phyloP scores from a whole-genome alignment of 2,888 invertebrate genomes.

The Achlya flavicornis region DNA sequence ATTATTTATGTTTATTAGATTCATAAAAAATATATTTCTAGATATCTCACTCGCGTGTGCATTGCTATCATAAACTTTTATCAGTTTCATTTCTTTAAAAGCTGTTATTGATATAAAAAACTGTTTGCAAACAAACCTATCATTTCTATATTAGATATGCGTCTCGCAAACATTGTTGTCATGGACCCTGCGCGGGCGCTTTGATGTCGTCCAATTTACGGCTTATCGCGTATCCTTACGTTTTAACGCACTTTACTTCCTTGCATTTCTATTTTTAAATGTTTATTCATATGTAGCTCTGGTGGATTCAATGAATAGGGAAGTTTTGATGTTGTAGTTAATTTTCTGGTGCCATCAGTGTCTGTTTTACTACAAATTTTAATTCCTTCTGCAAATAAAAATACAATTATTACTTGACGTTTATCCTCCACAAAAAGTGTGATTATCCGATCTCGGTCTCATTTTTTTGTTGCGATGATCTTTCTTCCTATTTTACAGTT shows the following conservation, averaged over 20 bases:
- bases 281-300: conserved; percentile 15
- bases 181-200: conserved; percentile 32
- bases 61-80: background rate
- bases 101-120: background rate
- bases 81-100: background rate
- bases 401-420: background rate
- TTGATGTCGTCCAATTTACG: conserved; percentile 58
- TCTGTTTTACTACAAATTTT: background rate
- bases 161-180: conserved; percentile 19
- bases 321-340: background rate
- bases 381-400: background rate
- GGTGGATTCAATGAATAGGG: background rate
- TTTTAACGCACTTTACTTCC: conserved; percentile 42
- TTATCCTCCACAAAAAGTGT: background rate
- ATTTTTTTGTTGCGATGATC: background rate
- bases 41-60: background rate
- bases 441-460: background rate
- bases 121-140: conserved; percentile 27
- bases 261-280: conserved; percentile 32
- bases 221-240: conserved; percentile 36
- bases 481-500: too few relatives aligned
- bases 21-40: background rate
- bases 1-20: background rate
- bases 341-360: background rate
- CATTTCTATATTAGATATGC: conserved; percentile 9